Conservation (phyloP, 2,888 invertebrate genomes). For the Troides aeacus region DNA sequence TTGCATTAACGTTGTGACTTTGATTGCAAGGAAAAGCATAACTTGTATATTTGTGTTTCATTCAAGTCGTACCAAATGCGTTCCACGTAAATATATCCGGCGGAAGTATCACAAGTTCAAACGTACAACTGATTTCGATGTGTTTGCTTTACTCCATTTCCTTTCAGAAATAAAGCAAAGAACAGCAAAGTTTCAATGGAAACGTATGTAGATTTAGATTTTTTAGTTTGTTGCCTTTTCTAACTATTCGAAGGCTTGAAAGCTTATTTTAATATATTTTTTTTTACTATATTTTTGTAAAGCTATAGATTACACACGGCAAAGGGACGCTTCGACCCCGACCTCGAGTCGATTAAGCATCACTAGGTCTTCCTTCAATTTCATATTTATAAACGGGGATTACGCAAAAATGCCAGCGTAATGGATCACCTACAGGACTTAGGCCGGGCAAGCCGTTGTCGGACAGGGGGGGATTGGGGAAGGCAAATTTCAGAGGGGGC, state of each 20-base stretch:
- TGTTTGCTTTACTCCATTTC: not conserved
- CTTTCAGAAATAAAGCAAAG: no score
- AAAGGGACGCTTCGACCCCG: constrained; percentile 68
- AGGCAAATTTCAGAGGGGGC: constrained; percentile 69
- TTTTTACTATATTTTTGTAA: constrained; percentile 46
- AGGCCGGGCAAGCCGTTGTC: constrained; percentile 56
- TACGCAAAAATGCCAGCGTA: constrained; percentile 79
- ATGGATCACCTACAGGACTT: constrained; percentile 79
- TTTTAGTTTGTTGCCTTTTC: not conserved
- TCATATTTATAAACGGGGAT: constrained; percentile 80
- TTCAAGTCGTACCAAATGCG: not conserved
- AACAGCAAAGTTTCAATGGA: no score
- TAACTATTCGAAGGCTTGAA: not conserved
- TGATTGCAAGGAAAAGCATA: constrained; percentile 26
- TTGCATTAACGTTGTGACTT: constrained; percentile 36
- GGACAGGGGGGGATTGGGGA: constrained; percentile 55
- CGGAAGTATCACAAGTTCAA: not conserved
- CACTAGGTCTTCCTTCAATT: constrained; percentile 78
- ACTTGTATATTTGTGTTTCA: constrained; percentile 15
- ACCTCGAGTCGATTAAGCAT: constrained; percentile 79
- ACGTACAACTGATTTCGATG: not conserved
- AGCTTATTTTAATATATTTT: not conserved
- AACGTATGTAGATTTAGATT: not conserved
- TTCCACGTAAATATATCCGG: not conserved
- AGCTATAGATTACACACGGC: constrained; percentile 66